Base-by-base conservation (phyloP, 2,113 vertebrate genomes). In the Myotis brandtii region DNA sequence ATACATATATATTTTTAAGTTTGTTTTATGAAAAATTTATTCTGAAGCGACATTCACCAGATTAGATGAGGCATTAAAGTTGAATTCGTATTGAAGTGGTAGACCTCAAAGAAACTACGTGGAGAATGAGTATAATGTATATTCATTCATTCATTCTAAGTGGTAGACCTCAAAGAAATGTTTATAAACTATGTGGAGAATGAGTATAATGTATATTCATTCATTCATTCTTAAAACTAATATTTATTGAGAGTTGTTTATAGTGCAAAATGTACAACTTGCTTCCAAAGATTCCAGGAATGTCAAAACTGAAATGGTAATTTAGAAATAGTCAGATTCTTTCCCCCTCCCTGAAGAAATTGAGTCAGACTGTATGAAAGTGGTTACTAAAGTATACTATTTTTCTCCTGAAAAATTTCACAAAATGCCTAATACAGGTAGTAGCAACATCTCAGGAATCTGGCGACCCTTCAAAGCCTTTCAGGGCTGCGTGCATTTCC, bases 381-480 rank as follows among this genome's bases (percentile, higher is more conserved):
- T 27, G 52, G 52, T 48, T 93, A n/a, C 17, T 23, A 50, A 62
- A 27, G 30, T n/a, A 13, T 18, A 34, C 17, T 66, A 25, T 46
- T 82, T 82, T 62, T 75, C 72, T 12, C 12, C 30, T 34, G 69
- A 85, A 86, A 72, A 30, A 37, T 23, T 64, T 30, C 11, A 11
- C 64, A 0, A 52, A 59, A 37, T 66, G 56, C 64, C 84, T 62
- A 37, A 72, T 75, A 18, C 69, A 67, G 56, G 83, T 84, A 67
- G 70, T 25, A 50, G 81, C 0, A 2, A 14, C 2, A 9, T 37
- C 43, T 67, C 54, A 3, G 17, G 18, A 85, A 70, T 43, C 89
- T 94, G 95, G 92, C 83, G 21, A 1, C 18, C 52, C 76, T 95
- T 82, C 91, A 93, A 92, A 96, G 95, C 10, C 40, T 70, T 76